These are phyloP conservation scores for Bombus superbus DNA, from an alignment of 1,140 invertebrate species.

Conservation along the genomic window DNA sequence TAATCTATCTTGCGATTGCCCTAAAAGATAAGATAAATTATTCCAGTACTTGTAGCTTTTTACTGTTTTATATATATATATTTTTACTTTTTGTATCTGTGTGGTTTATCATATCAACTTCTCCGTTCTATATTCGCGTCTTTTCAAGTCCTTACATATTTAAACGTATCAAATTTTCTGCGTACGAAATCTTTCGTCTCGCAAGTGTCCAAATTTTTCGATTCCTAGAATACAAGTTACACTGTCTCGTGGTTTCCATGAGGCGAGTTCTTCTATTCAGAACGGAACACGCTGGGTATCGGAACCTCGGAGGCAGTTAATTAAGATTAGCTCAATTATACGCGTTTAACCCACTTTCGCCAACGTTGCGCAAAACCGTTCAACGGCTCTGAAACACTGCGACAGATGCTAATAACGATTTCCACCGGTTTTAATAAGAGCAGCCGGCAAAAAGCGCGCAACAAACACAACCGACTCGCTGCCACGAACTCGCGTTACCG, in stretches of 20 bases:
- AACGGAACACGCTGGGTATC: slow-evolving; percentile 11
- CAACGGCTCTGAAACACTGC: slow-evolving; percentile 29
- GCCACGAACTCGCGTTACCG: not conserved
- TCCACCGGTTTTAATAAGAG: slow-evolving; percentile 53
- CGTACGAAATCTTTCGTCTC: not conserved
- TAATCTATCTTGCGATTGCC: not conserved
- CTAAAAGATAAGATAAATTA: not conserved
- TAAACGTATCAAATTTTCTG: too few species aligned
- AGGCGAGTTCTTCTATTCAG: not conserved
- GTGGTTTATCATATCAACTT: too few species aligned
- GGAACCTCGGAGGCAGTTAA: slow-evolving; percentile 38
- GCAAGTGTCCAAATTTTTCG: not conserved
- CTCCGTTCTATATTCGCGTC: too few species aligned
- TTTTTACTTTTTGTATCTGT: too few species aligned
- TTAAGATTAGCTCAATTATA: slow-evolving; percentile 59
- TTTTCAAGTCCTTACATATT: too few species aligned
- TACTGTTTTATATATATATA: not conserved
- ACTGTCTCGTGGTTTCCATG: not conserved
- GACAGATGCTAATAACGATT: slow-evolving; percentile 61
- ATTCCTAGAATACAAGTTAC: not conserved
- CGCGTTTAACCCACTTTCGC: slow-evolving; percentile 58
- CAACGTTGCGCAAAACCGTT: slow-evolving; percentile 46
- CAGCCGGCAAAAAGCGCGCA: slow-evolving; percentile 21
- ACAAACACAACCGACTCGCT: slow-evolving; percentile 1
- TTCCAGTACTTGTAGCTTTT: not conserved